A percentile compares a stretch with the other conserved stretches of the same genome.
phyloP scores from a whole-genome alignment of 2,113 vertebrate species.

The Tapirus terrestris region DNA sequence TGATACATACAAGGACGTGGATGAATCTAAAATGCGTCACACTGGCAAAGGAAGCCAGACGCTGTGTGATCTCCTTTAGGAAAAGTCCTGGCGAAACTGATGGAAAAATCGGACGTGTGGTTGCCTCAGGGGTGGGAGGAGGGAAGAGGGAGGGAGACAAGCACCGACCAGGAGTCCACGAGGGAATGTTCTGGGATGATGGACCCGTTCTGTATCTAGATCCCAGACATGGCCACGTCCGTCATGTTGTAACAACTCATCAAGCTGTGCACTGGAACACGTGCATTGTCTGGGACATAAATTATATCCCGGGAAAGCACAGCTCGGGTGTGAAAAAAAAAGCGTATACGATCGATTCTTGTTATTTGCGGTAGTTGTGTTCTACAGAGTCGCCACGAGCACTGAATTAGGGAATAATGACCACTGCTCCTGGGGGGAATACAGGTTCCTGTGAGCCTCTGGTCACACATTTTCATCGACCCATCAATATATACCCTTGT shows the following conservation, averaged over 20 bases:
- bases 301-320: not conserved
- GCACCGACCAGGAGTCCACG: not conserved
- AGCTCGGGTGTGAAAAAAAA: too few species aligned
- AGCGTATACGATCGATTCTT: not conserved
- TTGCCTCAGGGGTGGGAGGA: not conserved
- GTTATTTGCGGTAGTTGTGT: not conserved
- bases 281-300: not conserved
- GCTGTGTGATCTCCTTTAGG: rapidly evolving
- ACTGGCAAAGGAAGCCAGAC: not conserved
- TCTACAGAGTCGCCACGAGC: not conserved
- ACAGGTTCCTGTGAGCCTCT: not conserved
- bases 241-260: not conserved
- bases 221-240: not conserved
- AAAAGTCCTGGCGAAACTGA: not conserved
- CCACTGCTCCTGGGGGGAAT: not conserved
- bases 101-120: not conserved
- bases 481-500: not conserved
- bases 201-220: not conserved
- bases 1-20: not conserved
- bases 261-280: not conserved
- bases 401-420: not conserved
- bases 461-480: too few species aligned
- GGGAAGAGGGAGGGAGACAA: not conserved
- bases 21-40: not conserved
- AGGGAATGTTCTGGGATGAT: not conserved